These are phyloP conservation scores for Phalacrocorax pelagicus DNA, from an alignment of 2,113 vertebrate species.

Conservation along the genomic window DNA sequence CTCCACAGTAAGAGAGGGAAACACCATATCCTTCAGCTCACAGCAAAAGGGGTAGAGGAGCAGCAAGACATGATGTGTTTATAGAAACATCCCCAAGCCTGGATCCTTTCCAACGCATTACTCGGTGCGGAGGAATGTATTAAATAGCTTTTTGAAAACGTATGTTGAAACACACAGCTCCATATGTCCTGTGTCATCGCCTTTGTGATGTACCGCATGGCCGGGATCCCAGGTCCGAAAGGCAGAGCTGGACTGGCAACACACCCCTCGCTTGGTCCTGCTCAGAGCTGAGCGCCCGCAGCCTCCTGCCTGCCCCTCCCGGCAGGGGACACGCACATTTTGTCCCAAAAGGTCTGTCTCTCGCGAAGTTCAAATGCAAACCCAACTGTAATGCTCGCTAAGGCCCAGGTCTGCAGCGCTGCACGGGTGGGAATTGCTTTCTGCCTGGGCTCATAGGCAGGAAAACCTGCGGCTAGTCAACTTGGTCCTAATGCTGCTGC, in stretches of 20 bases:
- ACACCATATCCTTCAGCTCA: neutral
- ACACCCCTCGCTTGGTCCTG: accelerated
- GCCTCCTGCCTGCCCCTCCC: neutral
- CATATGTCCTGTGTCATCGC: neutral
- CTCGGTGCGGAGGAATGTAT: constrained; percentile 26
- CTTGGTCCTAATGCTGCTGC: neutral
- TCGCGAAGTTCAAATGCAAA: neutral
- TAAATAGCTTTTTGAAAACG: neutral
- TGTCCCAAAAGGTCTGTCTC: neutral
- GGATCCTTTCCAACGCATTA: constrained; percentile 23
- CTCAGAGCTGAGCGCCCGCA: neutral
- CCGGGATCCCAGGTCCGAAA: accelerated
- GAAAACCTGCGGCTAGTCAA: neutral
- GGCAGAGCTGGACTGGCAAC: accelerated
- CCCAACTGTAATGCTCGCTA: neutral
- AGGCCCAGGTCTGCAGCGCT: accelerated
- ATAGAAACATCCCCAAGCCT: constrained; percentile 34
- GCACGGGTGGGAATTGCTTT: accelerated
- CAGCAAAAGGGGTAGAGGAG: neutral
- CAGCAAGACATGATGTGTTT: neutral
- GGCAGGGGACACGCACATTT: accelerated
- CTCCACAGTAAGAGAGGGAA: neutral
- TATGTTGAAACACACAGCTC: constrained; percentile 4
- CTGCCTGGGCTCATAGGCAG: neutral
- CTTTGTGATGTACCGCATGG: neutral